phyloP scores from a whole-genome alignment of 2,113 vertebrate genomes.

The Naja naja region DNA sequence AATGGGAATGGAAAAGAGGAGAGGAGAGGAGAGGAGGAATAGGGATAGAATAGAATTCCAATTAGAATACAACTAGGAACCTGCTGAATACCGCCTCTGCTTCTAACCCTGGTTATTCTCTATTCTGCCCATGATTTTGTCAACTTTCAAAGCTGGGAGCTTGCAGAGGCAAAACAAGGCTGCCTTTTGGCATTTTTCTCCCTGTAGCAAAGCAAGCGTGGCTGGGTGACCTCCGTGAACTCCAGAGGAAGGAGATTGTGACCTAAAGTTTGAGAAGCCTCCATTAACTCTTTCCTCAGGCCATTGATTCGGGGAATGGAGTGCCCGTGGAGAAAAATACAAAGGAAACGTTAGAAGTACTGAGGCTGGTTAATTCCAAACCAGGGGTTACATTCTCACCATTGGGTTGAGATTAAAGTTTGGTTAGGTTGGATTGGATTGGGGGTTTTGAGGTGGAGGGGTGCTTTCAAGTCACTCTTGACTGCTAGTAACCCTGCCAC shows the following conservation, averaged over 20 bases:
- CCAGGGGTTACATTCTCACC: neutral
- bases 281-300: neutral
- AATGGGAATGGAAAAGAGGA: too few species aligned
- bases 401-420: neutral
- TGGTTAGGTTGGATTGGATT: neutral
- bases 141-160: neutral
- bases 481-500: neutral
- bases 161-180: neutral
- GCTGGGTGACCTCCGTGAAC: neutral
- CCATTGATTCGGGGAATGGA: neutral
- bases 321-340: neutral
- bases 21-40: too few species aligned
- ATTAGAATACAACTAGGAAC: too few species aligned
- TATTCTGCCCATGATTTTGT: neutral
- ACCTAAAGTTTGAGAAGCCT: neutral
- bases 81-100: too few species aligned
- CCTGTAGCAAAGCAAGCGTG: neutral
- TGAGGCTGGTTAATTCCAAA: neutral
- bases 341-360: neutral
- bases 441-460: neutral
- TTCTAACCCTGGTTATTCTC: too few species aligned
- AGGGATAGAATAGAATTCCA: too few species aligned
- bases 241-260: neutral
- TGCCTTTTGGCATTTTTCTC: neutral
- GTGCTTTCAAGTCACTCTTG: neutral